Base-by-base conservation (phyloP, 2,888 invertebrate species). In the Teleogryllus oceanicus region DNA sequence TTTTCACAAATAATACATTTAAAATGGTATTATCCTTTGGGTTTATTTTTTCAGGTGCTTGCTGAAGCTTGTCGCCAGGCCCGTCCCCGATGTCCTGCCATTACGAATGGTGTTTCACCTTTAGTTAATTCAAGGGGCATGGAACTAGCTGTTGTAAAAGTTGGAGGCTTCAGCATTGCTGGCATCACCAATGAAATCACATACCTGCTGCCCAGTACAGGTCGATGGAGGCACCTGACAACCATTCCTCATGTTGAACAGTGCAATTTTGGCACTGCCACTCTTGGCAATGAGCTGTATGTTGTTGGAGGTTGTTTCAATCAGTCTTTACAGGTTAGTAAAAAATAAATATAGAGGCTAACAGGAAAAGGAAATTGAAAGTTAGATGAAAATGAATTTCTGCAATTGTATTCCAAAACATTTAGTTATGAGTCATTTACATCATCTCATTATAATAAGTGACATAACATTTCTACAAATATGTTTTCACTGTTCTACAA, bases 281-380 rank as follows among this genome's bases (percentile, higher is more conserved):
- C 93, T 0, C 86, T 92, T 13, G 90, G 91, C 82, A 93, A 93
- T 84, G 90, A 92, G 84, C 87, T 93, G 18, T 93, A 91, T 84
- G 90, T 93, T 5, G 90, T 93, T 18, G 93, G 93, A 18, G 93
- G 93, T 1, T 92, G 93, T 83, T 93, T 92, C 84, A 92, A 93
- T 86, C 91, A 92, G 78, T 90, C 89, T 50, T 86, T 92, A 79
- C 89, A 91, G 85, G 89, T 89, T 83, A 86, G 87, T 81, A 85
- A 62, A 62, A 37, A 37, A 37, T 37, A 37, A 37, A 37, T 37
- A 37, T 37, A 37, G 37, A 37, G 8, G 8, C 1, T 8, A 37
- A 37, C 37, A 37, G 8, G 37, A 37, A 37, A 37, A 37, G 0
- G 5, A 37, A 37, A 8, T 8, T 37, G 5, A 37, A 37, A 37